phyloP scores from a whole-genome alignment of 2,888 invertebrate genomes.

The Coleophora flavipennella region DNA sequence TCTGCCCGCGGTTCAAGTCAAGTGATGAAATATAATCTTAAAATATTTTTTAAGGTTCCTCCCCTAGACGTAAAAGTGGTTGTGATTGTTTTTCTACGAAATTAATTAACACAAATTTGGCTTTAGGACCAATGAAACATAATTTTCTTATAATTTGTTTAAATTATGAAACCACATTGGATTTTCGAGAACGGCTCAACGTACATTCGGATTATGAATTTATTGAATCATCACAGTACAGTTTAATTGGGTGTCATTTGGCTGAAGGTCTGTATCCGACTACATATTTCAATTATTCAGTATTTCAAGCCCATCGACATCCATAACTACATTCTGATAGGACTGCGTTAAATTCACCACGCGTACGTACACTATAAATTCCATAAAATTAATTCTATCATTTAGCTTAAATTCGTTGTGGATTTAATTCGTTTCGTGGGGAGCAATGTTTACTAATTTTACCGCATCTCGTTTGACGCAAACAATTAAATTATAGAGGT shows the following conservation, averaged over 20 bases:
- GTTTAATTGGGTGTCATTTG: conserved; percentile 28
- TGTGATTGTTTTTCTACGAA: too few relatives aligned
- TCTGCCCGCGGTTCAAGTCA: too few relatives aligned
- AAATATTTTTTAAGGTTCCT: too few relatives aligned
- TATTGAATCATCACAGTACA: background rate
- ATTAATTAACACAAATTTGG: too few relatives aligned
- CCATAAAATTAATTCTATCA: conserved; percentile 63
- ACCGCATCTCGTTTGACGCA: conserved; percentile 8
- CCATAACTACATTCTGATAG: conserved; percentile 65
- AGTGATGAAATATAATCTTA: too few relatives aligned
- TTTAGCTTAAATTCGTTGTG: conserved; percentile 50
- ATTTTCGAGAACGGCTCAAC: too few relatives aligned
- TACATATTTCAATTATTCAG: conserved; percentile 53
- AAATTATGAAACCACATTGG: too few relatives aligned
- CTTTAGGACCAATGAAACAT: too few relatives aligned
- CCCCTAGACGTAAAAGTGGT: too few relatives aligned
- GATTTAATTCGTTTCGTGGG: conserved; percentile 25
- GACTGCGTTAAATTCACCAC: conserved; percentile 58
- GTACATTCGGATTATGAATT: background rate
- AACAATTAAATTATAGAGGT: too few relatives aligned
- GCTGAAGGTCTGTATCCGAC: conserved; percentile 24
- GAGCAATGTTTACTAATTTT: background rate
- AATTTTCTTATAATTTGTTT: too few relatives aligned
- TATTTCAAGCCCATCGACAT: conserved; percentile 61
- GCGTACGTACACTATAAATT: conserved; percentile 54